Conservation (phyloP, 1,140 invertebrate genomes). For the Danaus plexippus region DNA sequence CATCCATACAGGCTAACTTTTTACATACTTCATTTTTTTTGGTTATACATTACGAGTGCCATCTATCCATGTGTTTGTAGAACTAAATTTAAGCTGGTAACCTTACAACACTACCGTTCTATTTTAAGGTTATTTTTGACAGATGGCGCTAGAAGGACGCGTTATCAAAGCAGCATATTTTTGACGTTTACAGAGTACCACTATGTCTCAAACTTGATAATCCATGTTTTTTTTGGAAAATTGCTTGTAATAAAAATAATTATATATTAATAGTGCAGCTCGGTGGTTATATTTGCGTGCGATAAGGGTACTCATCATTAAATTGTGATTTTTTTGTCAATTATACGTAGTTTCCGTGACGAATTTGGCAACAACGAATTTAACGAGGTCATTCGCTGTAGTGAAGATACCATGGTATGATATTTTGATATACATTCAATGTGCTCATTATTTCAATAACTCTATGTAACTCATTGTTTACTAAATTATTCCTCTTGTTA, state of each 20-base stretch:
- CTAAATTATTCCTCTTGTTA: background rate
- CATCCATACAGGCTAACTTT: no score
- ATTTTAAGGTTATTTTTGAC: background rate
- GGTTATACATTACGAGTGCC: no score
- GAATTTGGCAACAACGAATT: conserved; percentile 33
- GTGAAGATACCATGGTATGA: conserved; percentile 44
- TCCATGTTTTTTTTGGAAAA: conserved; percentile 33
- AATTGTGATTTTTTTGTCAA: conserved; percentile 14
- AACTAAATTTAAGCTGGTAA: no score
- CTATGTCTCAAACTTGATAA: conserved; percentile 37
- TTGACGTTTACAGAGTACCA: conserved; percentile 28
- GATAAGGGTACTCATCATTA: conserved; percentile 4
- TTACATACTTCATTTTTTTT: no score
- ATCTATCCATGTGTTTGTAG: no score
- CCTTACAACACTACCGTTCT: no score
- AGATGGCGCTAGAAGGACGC: conserved; percentile 10
- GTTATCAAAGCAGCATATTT: conserved; percentile 12
- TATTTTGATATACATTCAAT: conserved; percentile 7
- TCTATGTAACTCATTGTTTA: no score
- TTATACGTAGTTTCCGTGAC: conserved; percentile 21
- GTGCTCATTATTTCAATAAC: no score
- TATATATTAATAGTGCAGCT: conserved; percentile 2
- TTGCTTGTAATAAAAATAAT: conserved; percentile 13
- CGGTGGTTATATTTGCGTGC: conserved; percentile 4
- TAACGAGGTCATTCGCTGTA: conserved; percentile 40